Evolutionary conservation across 2,113 vertebrate species (phyloP), one percentile per base, ranked within the genome.

Genomic region (Trogon melanurus): DNA sequence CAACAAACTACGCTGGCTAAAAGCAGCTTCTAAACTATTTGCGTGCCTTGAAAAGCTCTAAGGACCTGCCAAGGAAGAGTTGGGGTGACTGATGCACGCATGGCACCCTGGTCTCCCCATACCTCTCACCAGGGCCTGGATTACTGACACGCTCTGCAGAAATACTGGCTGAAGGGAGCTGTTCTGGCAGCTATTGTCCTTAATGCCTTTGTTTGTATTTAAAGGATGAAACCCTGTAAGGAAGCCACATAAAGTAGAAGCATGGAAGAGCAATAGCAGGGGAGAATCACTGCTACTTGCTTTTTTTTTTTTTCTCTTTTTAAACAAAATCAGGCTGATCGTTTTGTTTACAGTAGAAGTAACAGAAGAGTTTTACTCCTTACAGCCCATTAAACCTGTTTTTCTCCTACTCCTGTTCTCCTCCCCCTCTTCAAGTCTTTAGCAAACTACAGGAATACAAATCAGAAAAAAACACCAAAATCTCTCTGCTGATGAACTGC

Each of bases 301-400:
- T 60, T 81, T 91, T 89, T 30, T 62, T 11, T 2, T 4, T 7
- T 56, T 2, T 4, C 9, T 56, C 54, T 67, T 91, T 94, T 75
- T 61, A 93, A 96, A 94, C 78, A 88, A 96, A 96, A 85, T 48
- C 64, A 88, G 87, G 75, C 76, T 73, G 85, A 96, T 94, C 69
- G 14, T 93, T 96, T 80, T 95, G 93, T 97, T 97, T 97, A 95
- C 91, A 96, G 85, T 87, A 93, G 79, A 95, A 95, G 84, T 89
- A 96, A 84, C 91, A 95, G 93, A 91, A 95, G 96, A 92, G 81
- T 95, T 97, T 96, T 93, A 95, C 93, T 97, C 80, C 95, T 94
- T 81, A 89, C 88, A 95, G 92, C 79, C 96, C 92, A 96, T 97
- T 97, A 97, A 96, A 96, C 92, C 80, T 97, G 89, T 94, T 97